A percentile compares a stretch with the other conserved stretches of the same genome.
These are phyloP conservation scores for Galemys pyrenaicus DNA, from an alignment of 2,113 vertebrate species.

Conservation along the genomic window DNA sequence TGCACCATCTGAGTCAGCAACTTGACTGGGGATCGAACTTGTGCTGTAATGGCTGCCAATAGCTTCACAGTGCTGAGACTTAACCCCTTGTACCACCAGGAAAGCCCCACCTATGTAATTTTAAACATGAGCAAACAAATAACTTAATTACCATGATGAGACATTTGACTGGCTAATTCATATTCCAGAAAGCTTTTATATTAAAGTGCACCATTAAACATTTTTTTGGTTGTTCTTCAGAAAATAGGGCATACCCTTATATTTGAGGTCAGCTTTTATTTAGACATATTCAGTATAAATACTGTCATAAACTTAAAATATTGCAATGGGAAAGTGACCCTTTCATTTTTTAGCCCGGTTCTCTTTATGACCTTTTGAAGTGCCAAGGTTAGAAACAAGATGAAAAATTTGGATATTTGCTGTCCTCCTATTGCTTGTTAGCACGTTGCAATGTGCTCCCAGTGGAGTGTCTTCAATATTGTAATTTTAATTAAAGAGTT, in stretches of 20 bases:
- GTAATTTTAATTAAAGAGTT: conserved; percentile 22
- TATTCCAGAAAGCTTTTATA: conserved; percentile 22
- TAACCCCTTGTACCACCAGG: no score
- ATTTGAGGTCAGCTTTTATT: conserved; percentile 54
- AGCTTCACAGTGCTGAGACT: no score
- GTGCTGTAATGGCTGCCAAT: no score
- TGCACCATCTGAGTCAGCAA: no score
- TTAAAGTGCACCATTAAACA: background rate
- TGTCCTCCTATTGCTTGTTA: background rate
- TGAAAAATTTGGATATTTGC: background rate
- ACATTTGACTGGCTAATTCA: background rate
- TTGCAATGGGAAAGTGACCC: background rate
- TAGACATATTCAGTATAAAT: conserved; percentile 21
- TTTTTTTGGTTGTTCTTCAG: background rate
- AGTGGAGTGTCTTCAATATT: background rate
- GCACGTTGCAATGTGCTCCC: conserved; percentile 17
- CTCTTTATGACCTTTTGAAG: conserved; percentile 49
- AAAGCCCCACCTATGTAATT: no score
- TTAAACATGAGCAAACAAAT: background rate
- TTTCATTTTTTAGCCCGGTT: conserved; percentile 50
- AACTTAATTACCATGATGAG: background rate
- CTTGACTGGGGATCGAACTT: no score
- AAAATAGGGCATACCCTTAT: background rate
- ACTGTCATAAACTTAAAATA: conserved; percentile 30
- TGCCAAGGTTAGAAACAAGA: conserved; percentile 1